A percentile compares a stretch with the other conserved stretches of the same genome.
Evolutionary conservation across 1,140 invertebrate species (phyloP).

Genomic region (Phymorhynchus buccinoides): DNA sequence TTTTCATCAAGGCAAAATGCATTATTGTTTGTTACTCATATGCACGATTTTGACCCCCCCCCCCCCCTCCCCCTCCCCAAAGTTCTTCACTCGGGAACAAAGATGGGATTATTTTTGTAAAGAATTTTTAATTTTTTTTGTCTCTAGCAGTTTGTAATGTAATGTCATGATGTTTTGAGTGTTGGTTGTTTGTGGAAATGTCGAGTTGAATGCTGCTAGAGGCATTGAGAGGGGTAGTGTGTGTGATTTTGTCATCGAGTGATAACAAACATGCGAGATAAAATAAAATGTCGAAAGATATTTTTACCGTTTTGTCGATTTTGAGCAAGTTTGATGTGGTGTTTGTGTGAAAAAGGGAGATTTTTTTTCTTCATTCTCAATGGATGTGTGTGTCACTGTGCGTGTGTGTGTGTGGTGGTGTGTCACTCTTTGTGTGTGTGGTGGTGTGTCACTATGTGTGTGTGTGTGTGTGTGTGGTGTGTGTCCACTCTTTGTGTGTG

Average conservation of each 20-base stretch:
- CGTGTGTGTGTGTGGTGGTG: no score
- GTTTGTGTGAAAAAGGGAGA: no score
- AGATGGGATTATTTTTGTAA: slow-evolving; percentile 8
- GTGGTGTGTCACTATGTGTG: no score
- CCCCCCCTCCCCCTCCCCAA: no score
- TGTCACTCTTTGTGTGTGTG: no score
- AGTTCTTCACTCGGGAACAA: not conserved
- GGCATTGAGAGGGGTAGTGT: not conserved
- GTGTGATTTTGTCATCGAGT: not conserved
- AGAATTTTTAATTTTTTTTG: not conserved
- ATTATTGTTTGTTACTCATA: not conserved
- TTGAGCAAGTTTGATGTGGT: no score
- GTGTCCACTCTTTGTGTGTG: no score
- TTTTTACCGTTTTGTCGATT: no score
- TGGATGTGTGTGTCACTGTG: no score
- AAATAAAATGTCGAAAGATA: not conserved
- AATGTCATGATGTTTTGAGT: not conserved
- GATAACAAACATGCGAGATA: not conserved
- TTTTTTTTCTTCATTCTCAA: no score
- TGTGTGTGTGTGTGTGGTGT: no score
- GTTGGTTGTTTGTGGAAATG: not conserved
- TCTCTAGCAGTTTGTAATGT: no score
- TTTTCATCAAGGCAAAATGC: not conserved
- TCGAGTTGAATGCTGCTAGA: not conserved
- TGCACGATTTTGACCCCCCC: not conserved